phyloP scores from a whole-genome alignment of 37 sponge, comb jelly and placozoan species.

The Halichondria panicea region DNA sequence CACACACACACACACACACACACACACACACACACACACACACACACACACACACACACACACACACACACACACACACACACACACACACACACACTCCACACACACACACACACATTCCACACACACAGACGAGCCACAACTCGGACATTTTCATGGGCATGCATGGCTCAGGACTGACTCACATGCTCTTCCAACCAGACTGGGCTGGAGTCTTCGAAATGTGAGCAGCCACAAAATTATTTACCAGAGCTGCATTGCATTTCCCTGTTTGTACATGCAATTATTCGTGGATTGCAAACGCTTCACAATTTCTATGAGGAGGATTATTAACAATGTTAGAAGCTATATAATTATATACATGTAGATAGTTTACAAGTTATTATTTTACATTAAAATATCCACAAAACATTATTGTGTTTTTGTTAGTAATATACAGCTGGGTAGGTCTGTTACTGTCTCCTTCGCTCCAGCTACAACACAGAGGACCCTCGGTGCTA shows the following conservation, averaged over 20 bases:
- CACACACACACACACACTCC: background rate
- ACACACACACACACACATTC: too few species aligned
- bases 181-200: constrained; percentile 90
- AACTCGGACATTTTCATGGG: constrained; percentile 91
- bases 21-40: constrained; percentile 13
- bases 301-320: too few species aligned
- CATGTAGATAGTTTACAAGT: too few species aligned
- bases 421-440: too few species aligned
- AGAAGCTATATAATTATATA: too few species aligned
- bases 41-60: constrained; percentile 35
- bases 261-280: background rate
- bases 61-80: constrained; percentile 37
- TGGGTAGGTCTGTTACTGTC: too few species aligned
- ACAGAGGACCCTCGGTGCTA: constrained; percentile 88
- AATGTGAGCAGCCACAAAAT: constrained; percentile 70
- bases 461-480: constrained; percentile 55
- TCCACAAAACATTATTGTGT: too few species aligned
- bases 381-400: too few species aligned
- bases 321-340: too few species aligned
- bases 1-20: background rate
- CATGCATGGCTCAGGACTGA: constrained; percentile 92
- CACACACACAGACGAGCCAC: constrained; percentile 52
- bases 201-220: constrained; percentile 93
- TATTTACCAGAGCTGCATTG: background rate
- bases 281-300: background rate